Base-by-base conservation (phyloP, 2,113 vertebrate species). In the Gila orcuttii region DNA sequence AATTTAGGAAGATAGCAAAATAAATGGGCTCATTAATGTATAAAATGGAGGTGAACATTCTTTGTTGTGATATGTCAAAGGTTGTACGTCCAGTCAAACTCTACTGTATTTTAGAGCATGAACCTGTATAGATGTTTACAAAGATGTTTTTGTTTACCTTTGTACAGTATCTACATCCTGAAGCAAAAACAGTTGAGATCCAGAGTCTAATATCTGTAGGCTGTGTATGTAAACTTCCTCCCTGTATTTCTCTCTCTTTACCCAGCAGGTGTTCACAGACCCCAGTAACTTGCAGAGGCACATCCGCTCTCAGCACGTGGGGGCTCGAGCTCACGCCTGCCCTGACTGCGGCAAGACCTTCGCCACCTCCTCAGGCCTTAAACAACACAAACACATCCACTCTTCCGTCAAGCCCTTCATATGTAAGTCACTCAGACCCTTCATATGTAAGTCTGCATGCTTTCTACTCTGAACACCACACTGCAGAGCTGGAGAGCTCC, bases 241-340 rank as follows among this genome's bases (percentile, higher is more conserved):
- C 86, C 68, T 59, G 19, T 82, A 68, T 92, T 82, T 88, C 88
- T 96, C 96, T 89, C 90, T 96, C 96, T 94, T 96, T 95, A 96
- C 97, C 97, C 97, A 99, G 98, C 98, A 99, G 98, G 98, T 99
- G 96, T 99, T 99, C 96, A 99, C 98, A 96, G 98, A 99, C 97
- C 98, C 98, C 95, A 99, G 98, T 96, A 99, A 99, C 97, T 98
- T 99, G 85, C 98, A 99, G 97, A 98, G 98, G 93, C 98, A 99
- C 93, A 99, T 99, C 93, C 97, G 98, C 93, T 99, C 98, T 19
- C 98, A 99, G 96, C 98, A 99, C 33, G 97, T 99, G 47, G 98
- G 98, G 89, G 98, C 98, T 66, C 96, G 98, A 93, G 97, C 98
- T 74, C 98, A 99, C 47, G 97, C 98, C 64, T 99, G 98, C 94